Evolutionary conservation across 2,888 invertebrate genomes (phyloP).

Genomic region (Ophion slaviceki): DNA sequence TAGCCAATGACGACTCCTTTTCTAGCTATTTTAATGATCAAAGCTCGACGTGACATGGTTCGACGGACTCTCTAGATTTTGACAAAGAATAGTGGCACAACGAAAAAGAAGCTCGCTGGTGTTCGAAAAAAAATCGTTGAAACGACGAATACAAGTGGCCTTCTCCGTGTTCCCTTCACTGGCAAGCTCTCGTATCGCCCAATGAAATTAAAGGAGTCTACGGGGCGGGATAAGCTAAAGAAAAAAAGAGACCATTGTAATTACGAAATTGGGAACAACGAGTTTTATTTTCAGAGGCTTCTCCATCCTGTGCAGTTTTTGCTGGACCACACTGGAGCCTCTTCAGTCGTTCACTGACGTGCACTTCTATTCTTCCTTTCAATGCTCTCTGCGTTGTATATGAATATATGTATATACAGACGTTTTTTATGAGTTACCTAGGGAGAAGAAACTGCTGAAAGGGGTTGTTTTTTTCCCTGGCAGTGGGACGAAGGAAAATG

Average conservation of each 20-base stretch:
- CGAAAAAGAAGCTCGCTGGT: background rate
- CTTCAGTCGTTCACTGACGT: slow-evolving; percentile 49
- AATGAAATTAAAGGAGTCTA: slow-evolving; percentile 46
- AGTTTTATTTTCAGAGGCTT: slow-evolving; percentile 44
- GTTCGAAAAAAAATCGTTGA: slow-evolving; percentile 31
- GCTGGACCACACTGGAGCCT: slow-evolving; percentile 51
- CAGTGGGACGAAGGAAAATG: slow-evolving; percentile 26
- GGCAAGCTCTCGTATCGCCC: slow-evolving; percentile 43
- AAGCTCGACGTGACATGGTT: background rate
- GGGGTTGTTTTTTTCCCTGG: slow-evolving; percentile 18
- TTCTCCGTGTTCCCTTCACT: slow-evolving; percentile 16
- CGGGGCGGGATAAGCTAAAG: slow-evolving; percentile 19
- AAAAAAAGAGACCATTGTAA: slow-evolving; percentile 47
- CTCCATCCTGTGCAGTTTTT: slow-evolving; percentile 35
- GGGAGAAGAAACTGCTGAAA: slow-evolving; percentile 50
- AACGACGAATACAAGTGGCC: slow-evolving; percentile 46
- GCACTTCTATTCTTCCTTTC: slow-evolving; percentile 41
- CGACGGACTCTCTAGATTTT: background rate
- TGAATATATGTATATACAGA: slow-evolving; percentile 17
- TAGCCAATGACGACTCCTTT: background rate
- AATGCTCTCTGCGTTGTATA: background rate
- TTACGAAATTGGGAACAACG: slow-evolving; percentile 62
- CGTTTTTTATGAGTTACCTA: slow-evolving; percentile 27
- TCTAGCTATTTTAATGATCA: background rate
- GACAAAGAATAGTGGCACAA: background rate